Evolutionary conservation across 2,797 vertebrate species (phyloP).

Genomic region (Cheirogaleus major): DNA sequence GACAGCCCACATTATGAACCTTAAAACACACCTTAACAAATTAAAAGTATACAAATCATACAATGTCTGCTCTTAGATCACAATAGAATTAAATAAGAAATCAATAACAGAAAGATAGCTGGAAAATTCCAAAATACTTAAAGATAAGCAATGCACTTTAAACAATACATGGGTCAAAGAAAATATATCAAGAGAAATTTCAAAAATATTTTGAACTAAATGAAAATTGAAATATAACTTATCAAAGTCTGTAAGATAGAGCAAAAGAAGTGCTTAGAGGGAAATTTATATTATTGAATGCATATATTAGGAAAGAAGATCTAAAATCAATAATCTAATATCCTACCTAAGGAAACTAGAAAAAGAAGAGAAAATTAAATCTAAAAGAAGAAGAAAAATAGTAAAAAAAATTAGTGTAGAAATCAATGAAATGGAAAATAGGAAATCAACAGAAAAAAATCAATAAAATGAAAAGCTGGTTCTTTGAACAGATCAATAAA

Average conservation of each 20-base stretch:
- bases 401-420: not conserved
- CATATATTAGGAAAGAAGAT: not conserved
- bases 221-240: not conserved
- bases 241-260: not conserved
- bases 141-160: not conserved
- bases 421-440: not conserved
- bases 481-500: not conserved
- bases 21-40: not conserved
- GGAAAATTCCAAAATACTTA: not conserved
- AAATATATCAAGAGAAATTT: conserved; percentile 11
- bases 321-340: not conserved
- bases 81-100: conserved; percentile 6
- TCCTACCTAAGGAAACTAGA: not conserved
- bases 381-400: not conserved
- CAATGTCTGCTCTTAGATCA: not conserved
- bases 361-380: not conserved
- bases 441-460: not conserved
- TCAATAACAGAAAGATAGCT: not conserved
- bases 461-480: not conserved
- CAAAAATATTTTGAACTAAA: not conserved
- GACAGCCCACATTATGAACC: not conserved
- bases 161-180: not conserved
- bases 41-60: not conserved
- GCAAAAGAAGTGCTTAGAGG: not conserved
- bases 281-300: not conserved